A percentile compares a stretch with the other conserved stretches of the same genome.
phyloP scores from a whole-genome alignment of 2,888 invertebrate species.

The Ceramica pisi region DNA sequence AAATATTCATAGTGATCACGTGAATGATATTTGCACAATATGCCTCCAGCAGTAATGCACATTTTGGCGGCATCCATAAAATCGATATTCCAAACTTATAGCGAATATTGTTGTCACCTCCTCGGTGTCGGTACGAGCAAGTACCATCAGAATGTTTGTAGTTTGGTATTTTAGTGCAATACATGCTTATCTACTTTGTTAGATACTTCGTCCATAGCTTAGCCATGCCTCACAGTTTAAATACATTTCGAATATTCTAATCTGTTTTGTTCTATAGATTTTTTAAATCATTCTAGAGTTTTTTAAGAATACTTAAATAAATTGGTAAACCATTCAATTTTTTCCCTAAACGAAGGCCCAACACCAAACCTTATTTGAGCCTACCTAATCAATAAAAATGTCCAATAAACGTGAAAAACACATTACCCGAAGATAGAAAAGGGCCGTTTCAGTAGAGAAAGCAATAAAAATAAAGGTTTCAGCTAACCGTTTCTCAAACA shows the following conservation, averaged over 20 bases:
- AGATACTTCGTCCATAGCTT: background rate
- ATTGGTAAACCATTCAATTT: background rate
- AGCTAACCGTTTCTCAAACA: constrained; percentile 78
- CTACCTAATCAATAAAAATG: constrained; percentile 66
- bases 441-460: constrained; percentile 66
- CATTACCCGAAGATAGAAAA: constrained; percentile 68
- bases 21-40: constrained; percentile 41
- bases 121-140: constrained; percentile 43
- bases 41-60: constrained; percentile 26
- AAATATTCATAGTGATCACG: constrained; percentile 51
- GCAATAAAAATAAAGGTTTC: constrained; percentile 77
- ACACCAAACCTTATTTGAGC: constrained; percentile 16
- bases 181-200: background rate
- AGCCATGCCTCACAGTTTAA: background rate
- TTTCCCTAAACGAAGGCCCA: background rate
- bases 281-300: background rate
- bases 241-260: background rate
- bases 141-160: constrained; percentile 32
- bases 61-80: constrained; percentile 43
- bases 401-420: constrained; percentile 74
- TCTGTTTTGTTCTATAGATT: too few relatives aligned
- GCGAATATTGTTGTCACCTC: constrained; percentile 53
- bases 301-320: background rate
- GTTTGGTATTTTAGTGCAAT: constrained; percentile 16
- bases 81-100: constrained; percentile 54